Evolutionary conservation across 2,888 invertebrate species (phyloP).

Genomic region (Ophonus ardosiacus): DNA sequence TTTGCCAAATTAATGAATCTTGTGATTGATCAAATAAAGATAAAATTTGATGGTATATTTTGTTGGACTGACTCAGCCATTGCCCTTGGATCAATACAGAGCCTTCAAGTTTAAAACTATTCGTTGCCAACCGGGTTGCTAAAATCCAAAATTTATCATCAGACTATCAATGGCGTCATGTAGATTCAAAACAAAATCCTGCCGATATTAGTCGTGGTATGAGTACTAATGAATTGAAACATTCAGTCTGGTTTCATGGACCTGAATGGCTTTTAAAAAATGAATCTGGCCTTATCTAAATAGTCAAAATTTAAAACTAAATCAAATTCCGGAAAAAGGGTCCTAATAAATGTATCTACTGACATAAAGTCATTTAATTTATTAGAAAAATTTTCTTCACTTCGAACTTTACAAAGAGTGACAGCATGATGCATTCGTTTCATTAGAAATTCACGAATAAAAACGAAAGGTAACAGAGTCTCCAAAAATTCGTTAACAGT

Average conservation of each 20-base stretch:
- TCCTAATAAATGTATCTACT: background rate
- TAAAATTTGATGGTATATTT: slow-evolving; percentile 36
- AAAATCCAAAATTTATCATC: slow-evolving; percentile 54
- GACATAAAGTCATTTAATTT: background rate
- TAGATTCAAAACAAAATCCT: slow-evolving; percentile 63
- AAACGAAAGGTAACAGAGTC: background rate
- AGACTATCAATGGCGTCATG: slow-evolving; percentile 65
- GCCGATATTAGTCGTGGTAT: slow-evolving; percentile 64
- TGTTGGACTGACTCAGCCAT: slow-evolving; percentile 69
- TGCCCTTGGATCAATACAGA: slow-evolving; percentile 64
- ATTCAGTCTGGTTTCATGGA: background rate
- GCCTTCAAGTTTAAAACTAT: slow-evolving; percentile 63
- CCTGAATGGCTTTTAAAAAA: background rate
- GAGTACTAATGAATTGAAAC: background rate
- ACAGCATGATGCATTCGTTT: background rate
- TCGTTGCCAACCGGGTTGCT: slow-evolving; percentile 64
- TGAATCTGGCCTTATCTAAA: background rate
- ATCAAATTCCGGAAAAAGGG: background rate
- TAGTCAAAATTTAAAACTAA: background rate
- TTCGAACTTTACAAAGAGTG: background rate
- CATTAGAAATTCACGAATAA: background rate
- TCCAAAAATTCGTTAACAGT: slow-evolving; percentile 37
- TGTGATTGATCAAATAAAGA: slow-evolving; percentile 33
- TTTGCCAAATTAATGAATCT: slow-evolving; percentile 65
- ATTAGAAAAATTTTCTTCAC: no score